Evolutionary conservation across 2,888 invertebrate species (phyloP).

Genomic region (Allygus modestus): DNA sequence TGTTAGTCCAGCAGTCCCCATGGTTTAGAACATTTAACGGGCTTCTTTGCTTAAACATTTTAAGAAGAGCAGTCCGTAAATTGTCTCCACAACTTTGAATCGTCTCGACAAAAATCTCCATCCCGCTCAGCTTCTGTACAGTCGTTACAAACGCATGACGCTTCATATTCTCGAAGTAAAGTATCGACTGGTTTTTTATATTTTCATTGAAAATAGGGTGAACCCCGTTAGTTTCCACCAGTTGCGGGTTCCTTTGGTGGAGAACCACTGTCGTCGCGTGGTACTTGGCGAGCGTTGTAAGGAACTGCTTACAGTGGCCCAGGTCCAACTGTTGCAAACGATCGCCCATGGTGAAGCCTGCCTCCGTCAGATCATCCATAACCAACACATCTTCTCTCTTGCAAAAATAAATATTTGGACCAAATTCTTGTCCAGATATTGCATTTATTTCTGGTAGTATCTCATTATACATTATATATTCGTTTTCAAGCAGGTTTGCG

Average conservation of each 20-base stretch:
- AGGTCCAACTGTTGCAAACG: conserved; percentile 35
- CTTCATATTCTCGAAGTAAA: background rate
- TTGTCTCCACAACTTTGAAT: background rate
- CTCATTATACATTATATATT: conserved; percentile 23
- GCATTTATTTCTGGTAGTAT: conserved; percentile 19
- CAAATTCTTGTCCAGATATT: background rate
- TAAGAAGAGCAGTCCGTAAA: background rate
- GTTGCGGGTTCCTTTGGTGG: background rate
- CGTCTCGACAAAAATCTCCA: background rate
- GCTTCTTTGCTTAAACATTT: background rate
- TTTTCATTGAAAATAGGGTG: conserved; percentile 10
- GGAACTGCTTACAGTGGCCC: background rate
- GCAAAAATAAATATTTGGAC: conserved; percentile 16
- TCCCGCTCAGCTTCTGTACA: background rate
- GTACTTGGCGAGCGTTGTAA: background rate
- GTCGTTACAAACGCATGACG: background rate
- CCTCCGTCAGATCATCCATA: conserved; percentile 27
- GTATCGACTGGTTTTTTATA: background rate
- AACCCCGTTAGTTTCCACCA: background rate
- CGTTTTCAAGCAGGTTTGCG: background rate
- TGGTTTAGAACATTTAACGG: conserved; percentile 12
- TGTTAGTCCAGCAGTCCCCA: conserved; percentile 41
- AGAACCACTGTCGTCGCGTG: conserved; percentile 33
- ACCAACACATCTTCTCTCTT: conserved; percentile 18
- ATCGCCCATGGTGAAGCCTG: background rate